Evolutionary conservation across 2,113 vertebrate genomes (phyloP).

Genomic region (Rousettus leschenaultii): DNA sequence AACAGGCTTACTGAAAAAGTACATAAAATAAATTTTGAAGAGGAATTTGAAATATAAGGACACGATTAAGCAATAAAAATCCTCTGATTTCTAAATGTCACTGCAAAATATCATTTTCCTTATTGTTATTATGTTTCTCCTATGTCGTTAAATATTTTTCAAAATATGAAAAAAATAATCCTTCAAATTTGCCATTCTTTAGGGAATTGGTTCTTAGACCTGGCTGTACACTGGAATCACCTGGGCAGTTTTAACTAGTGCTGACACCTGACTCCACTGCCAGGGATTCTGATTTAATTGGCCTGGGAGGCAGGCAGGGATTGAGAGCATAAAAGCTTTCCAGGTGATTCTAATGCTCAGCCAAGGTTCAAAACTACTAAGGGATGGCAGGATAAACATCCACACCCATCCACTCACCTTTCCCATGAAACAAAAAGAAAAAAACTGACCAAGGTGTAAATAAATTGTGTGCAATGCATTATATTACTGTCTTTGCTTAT

Average conservation of each 20-base stretch:
- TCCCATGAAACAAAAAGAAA: neutral
- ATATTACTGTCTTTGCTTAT: neutral
- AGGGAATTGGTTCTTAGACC: neutral
- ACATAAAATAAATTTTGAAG: neutral
- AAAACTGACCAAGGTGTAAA: neutral
- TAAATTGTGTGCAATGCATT: neutral
- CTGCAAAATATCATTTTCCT: no score
- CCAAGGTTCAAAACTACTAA: neutral
- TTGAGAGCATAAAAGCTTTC: neutral
- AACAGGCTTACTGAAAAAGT: neutral
- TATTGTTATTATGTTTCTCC: no score
- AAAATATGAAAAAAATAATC: no score
- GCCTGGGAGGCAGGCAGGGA: neutral
- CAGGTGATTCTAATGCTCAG: neutral
- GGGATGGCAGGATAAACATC: neutral
- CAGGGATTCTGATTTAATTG: neutral
- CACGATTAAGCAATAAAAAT: neutral
- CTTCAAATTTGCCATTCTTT: neutral
- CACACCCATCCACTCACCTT: neutral
- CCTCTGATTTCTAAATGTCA: no score
- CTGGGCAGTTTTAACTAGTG: neutral
- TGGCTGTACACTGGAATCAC: neutral
- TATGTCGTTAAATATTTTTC: no score
- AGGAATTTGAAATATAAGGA: neutral
- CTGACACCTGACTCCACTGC: neutral